A percentile compares a stretch with the other conserved stretches of the same genome.
phyloP scores from a whole-genome alignment of 2,888 invertebrate genomes.

The Heliconius sara region DNA sequence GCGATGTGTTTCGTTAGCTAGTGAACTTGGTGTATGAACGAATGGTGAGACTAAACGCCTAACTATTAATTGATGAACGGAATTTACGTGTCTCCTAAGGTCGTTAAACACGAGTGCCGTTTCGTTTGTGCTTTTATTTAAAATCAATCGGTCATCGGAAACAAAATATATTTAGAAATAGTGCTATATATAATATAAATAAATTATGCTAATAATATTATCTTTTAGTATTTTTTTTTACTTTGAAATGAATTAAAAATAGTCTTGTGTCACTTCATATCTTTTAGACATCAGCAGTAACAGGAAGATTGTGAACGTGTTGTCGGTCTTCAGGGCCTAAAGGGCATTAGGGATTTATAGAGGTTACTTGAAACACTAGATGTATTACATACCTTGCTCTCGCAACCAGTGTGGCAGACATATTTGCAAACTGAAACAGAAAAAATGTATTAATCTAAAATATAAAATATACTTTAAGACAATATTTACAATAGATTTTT shows the following conservation, averaged over 20 bases:
- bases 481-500: too few relatives aligned
- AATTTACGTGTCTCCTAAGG: too few relatives aligned
- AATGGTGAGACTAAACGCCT: too few relatives aligned
- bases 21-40: too few relatives aligned
- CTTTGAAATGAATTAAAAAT: background rate
- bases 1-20: too few relatives aligned
- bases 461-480: background rate
- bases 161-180: too few relatives aligned
- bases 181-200: too few relatives aligned
- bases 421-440: conserved; percentile 91
- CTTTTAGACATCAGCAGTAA: background rate
- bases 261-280: background rate
- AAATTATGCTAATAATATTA: background rate
- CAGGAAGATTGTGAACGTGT: background rate
- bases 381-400: conserved; percentile 89
- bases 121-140: too few relatives aligned
- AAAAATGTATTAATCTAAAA: conserved; percentile 40
- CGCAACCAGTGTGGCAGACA: conserved; percentile 90
- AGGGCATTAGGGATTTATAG: background rate
- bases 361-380: background rate
- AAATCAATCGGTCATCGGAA: too few relatives aligned
- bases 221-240: background rate
- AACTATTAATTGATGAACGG: too few relatives aligned
- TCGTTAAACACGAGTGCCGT: too few relatives aligned
- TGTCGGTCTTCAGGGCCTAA: background rate